These are phyloP conservation scores for Drosophila trapezifrons DNA, from an alignment of 1,140 invertebrate species.

Conservation along the genomic window DNA sequence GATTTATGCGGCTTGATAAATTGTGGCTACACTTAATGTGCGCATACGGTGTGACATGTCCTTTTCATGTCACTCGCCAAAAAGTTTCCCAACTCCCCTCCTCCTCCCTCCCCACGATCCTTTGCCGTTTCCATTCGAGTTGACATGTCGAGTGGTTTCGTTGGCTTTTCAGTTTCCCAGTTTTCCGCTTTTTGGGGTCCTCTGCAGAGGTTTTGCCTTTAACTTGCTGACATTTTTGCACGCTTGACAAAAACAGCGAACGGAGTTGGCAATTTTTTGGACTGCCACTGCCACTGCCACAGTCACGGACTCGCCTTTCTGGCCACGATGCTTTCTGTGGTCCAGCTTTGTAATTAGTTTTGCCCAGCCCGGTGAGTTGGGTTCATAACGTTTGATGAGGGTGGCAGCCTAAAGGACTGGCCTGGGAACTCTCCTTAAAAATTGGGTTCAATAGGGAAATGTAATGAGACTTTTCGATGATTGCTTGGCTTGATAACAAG, in stretches of 20 bases:
- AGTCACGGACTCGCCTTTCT: slow-evolving; percentile 51
- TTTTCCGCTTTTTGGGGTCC: slow-evolving; percentile 28
- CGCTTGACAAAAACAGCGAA: slow-evolving; percentile 73
- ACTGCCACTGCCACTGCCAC: slow-evolving; percentile 14
- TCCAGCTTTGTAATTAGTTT: slow-evolving; percentile 76
- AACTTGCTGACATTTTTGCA: slow-evolving; percentile 68
- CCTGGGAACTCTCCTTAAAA: slow-evolving; percentile 17
- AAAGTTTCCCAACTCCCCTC: slow-evolving; percentile 54
- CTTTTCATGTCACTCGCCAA: slow-evolving; percentile 81
- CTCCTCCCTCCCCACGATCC: background rate
- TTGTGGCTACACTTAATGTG: slow-evolving; percentile 82
- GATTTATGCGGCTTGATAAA: slow-evolving; percentile 82
- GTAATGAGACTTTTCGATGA: slow-evolving; percentile 23
- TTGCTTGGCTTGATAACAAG: slow-evolving; percentile 1
- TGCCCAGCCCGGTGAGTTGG: slow-evolving; percentile 47
- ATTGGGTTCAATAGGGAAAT: slow-evolving; percentile 23
- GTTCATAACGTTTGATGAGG: slow-evolving; percentile 42
- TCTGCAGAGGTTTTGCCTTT: slow-evolving; percentile 31
- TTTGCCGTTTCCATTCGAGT: slow-evolving; percentile 67
- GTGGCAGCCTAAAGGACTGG: slow-evolving; percentile 1
- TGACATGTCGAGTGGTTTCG: slow-evolving; percentile 81
- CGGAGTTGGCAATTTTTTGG: slow-evolving; percentile 31
- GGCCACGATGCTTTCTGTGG: slow-evolving; percentile 67
- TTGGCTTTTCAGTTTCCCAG: slow-evolving; percentile 51
- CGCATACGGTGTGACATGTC: slow-evolving; percentile 82